A percentile compares a stretch with the other conserved stretches of the same genome.
Conservation (phyloP, 2,888 invertebrate genomes). For the Brachyptera putata region DNA sequence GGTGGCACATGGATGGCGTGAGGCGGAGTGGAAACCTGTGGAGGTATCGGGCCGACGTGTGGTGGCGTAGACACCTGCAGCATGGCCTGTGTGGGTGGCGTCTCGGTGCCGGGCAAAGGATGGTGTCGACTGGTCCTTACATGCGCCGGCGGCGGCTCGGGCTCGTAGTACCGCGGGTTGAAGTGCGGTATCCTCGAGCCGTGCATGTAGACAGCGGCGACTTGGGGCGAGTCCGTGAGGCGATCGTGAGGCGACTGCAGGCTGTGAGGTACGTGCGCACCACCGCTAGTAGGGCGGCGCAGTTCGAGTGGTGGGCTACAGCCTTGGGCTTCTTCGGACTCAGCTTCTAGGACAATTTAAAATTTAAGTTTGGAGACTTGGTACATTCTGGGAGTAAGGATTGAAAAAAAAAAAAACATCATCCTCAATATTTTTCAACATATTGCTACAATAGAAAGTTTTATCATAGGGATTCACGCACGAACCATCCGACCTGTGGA, state of each 20-base stretch:
- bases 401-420: no score
- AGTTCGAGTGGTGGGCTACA: conserved; percentile 64
- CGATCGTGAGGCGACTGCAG: conserved; percentile 54
- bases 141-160: conserved; percentile 59
- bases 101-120: conserved; percentile 39
- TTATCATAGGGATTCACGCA: no score
- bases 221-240: conserved; percentile 65
- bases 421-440: no score
- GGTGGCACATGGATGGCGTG: conserved; percentile 70
- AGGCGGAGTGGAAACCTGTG: conserved; percentile 74
- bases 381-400: no score
- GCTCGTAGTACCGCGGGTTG: conserved; percentile 52
- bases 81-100: conserved; percentile 39
- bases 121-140: conserved; percentile 41
- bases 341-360: conserved; percentile 31
- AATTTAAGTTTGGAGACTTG: no score
- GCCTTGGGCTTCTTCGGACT: conserved; percentile 49
- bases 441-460: no score
- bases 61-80: conserved; percentile 59
- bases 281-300: conserved; percentile 53
- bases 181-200: conserved; percentile 35
- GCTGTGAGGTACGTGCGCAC: conserved; percentile 41
- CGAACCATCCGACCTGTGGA: no score
- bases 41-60: conserved; percentile 73
- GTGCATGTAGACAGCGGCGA: conserved; percentile 60